A percentile compares a stretch with the other conserved stretches of the same genome.
Conservation (phyloP, 2,888 invertebrate species). For the Trachelus troglodyta region DNA sequence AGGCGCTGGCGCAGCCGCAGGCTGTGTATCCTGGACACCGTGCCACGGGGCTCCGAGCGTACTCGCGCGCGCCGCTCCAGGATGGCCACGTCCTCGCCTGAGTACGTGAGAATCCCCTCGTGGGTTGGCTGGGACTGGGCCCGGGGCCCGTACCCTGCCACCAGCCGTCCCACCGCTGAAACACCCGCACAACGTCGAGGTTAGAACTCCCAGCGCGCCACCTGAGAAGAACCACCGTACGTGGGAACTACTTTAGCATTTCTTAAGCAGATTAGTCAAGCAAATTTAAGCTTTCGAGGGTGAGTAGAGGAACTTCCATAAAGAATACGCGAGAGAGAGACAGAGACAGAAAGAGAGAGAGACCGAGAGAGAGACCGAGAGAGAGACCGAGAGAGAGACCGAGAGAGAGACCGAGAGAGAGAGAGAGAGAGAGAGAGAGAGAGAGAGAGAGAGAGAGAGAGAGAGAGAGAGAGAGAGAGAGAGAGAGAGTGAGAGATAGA, state of each 20-base stretch:
- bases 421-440: no score
- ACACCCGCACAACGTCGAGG: conserved; percentile 66
- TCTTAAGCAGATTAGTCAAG: not conserved
- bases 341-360: no score
- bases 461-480: not conserved
- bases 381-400: no score
- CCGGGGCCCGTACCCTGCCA: conserved; percentile 57
- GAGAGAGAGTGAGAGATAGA: no score
- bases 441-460: no score
- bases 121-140: conserved; percentile 42
- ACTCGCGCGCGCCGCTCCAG: conserved; percentile 65
- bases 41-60: conserved; percentile 65
- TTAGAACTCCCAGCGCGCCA: conserved; percentile 65
- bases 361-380: not conserved
- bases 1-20: conserved; percentile 66
- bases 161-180: conserved; percentile 65
- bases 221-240: conserved; percentile 62
- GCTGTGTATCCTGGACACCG: conserved; percentile 63
- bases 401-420: no score
- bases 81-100: conserved; percentile 68
- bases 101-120: conserved; percentile 64
- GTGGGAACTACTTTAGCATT: conserved; percentile 47
- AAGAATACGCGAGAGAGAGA: not conserved
- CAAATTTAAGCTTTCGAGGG: not conserved
- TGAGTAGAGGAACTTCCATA: not conserved